phyloP scores from a whole-genome alignment of 2,113 vertebrate species.

The Zootoca vivipara region DNA sequence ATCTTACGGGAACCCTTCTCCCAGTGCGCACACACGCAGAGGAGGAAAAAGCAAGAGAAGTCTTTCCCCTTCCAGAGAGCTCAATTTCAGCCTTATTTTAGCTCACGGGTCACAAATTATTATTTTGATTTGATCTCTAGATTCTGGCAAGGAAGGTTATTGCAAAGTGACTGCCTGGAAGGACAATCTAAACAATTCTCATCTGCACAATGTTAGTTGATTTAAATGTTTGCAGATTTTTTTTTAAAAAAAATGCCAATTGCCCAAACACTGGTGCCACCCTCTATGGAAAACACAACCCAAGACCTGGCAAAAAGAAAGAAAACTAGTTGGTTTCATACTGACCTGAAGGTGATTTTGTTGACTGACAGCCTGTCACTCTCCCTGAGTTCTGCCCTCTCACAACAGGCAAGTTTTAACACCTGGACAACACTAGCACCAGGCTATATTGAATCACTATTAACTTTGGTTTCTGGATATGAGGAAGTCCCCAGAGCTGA shows the following conservation, averaged over 20 bases:
- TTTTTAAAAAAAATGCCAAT: background rate
- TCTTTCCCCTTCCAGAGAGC: background rate
- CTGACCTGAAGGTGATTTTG: background rate
- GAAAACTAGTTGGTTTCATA: background rate
- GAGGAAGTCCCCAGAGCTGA: too few species aligned
- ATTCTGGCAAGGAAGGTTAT: background rate
- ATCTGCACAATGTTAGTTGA: background rate
- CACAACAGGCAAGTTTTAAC: background rate
- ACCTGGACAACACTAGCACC: background rate
- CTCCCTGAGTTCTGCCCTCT: background rate
- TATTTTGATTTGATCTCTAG: background rate
- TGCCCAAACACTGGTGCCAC: background rate
- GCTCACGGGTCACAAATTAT: background rate
- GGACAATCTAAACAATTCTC: background rate
- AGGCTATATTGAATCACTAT: background rate
- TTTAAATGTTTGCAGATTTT: background rate
- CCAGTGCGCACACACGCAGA: too few species aligned
- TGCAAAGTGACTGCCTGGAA: background rate
- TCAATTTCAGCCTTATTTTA: background rate
- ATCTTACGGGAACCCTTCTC: background rate
- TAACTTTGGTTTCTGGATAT: background rate
- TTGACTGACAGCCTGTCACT: background rate
- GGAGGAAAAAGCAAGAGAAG: background rate
- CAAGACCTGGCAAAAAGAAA: background rate
- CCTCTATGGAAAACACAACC: background rate